Evolutionary conservation across 2,113 vertebrate genomes (phyloP), one percentile per base, ranked within the genome.

Genomic region (Varanus salvator): DNA sequence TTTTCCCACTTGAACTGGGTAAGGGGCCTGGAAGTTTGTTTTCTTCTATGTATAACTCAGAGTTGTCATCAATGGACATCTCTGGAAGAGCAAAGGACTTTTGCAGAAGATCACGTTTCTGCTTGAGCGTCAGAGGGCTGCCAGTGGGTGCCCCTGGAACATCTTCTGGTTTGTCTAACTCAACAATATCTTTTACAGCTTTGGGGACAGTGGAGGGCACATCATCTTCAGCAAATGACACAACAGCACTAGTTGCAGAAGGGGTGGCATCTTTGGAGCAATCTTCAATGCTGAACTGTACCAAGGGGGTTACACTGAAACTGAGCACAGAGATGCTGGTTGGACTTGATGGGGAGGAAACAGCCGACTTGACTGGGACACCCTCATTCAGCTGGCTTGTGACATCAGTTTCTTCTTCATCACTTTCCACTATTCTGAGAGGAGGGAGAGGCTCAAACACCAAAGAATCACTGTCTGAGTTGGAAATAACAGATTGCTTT

Each of bases 391-490:
- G 90, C 0, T 96, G 94, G 92, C 97, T 93, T 93, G 91, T 93
- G 11, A 95, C 90, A 92, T 98, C 98, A 38, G 98, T 98, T 87
- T 98, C 98, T 85, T 99, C 98, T 83, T 99, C 98, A 48, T 99
- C 98, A 0, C 99, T 99, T 94, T 99, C 99, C 17, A 99, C 98
- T 57, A 99, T 99, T 90, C 99, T 97, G 86, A 99, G 97, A 17
- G 99, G 99, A 66, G 99, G 99, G 85, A 99, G 96, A 0, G 98
- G 97, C 92, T 99, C 99, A 72, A 99, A 99, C 9, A 99, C 98
- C 88, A 99, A 96, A 3, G 99, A 99, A 96, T 99, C 99, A 1
- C 98, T 99, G 94, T 99, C 99, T 0, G 99, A 99, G 66, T 98
- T 98, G 12, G 99, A 99, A 87, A 98, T 97, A n/a, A 98, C 94